These are phyloP conservation scores for Harlomillsia oculata DNA, from an alignment of 1,140 invertebrate species.

Conservation along the genomic window DNA sequence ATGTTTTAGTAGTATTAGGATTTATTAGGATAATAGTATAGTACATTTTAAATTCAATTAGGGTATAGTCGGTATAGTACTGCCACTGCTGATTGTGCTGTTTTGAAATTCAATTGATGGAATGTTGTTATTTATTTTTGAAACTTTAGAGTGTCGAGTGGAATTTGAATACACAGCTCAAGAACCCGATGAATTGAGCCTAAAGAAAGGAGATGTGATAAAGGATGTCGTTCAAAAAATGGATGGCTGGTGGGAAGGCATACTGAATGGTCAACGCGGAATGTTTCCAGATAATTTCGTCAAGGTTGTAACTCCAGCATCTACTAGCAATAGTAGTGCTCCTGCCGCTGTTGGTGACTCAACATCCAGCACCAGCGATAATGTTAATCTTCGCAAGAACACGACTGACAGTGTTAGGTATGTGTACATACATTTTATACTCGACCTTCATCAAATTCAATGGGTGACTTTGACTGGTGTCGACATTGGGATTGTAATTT, in stretches of 20 bases:
- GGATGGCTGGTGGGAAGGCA: conserved; percentile 95
- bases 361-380: neutral
- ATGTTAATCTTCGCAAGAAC: conserved; percentile 4
- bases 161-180: conserved; percentile 71
- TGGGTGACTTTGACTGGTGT: too few species aligned
- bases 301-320: conserved; percentile 46
- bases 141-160: conserved; percentile 45
- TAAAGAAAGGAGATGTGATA: conserved; percentile 81
- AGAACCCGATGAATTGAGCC: conserved; percentile 70
- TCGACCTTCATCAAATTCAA: too few species aligned
- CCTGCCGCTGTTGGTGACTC: conserved; percentile 7
- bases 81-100: too few species aligned
- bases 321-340: neutral
- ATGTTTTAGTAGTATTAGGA: too few species aligned
- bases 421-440: too few species aligned
- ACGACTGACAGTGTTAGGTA: too few species aligned
- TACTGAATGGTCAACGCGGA: conserved; percentile 72
- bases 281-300: conserved; percentile 98
- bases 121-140: too few species aligned
- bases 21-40: too few species aligned
- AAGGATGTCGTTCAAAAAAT: conserved; percentile 68
- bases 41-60: too few species aligned
- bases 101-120: too few species aligned
- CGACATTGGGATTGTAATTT: too few species aligned
- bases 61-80: too few species aligned